phyloP scores from a whole-genome alignment of 2,113 vertebrate genomes.

The Ahaetulla prasina region DNA sequence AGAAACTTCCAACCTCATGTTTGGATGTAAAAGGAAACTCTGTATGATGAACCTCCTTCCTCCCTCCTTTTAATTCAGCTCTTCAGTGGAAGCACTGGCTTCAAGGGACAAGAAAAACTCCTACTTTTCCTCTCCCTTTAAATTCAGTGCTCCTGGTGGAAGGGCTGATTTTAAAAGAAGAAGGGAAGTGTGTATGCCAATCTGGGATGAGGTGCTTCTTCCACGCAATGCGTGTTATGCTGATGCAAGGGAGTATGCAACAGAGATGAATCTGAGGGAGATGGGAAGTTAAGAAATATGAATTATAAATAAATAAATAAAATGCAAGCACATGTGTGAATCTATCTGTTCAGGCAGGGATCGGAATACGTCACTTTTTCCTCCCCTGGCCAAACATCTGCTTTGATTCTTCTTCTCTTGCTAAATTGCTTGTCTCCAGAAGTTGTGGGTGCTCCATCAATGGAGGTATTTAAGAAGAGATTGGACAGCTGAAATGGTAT shows the following conservation, averaged over 20 bases:
- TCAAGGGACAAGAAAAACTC: not conserved
- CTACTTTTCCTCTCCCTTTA: not conserved
- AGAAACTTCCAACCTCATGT: not conserved
- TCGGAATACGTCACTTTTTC: not conserved
- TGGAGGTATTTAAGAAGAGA: not conserved
- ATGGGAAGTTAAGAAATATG: not conserved
- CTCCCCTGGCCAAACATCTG: not conserved
- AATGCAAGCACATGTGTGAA: not conserved
- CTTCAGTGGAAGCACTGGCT: not conserved
- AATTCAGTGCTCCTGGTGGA: not conserved
- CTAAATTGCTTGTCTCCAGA: not conserved
- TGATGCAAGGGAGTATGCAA: not conserved
- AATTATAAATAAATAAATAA: not conserved
- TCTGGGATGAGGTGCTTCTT: not conserved
- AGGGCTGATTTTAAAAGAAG: not conserved
- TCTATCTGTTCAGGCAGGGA: not conserved
- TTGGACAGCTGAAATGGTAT: not conserved
- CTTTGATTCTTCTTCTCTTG: not conserved
- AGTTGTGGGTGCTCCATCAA: not conserved
- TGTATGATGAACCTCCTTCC: not conserved
- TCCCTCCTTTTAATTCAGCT: not conserved
- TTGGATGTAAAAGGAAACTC: not conserved
- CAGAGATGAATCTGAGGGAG: not conserved
- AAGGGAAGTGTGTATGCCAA: not conserved
- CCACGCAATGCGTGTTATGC: not conserved